These are phyloP conservation scores for Mesocentrotus franciscanus DNA, from an alignment of 53 echinoderm and acorn worm species.

Conservation along the genomic window DNA sequence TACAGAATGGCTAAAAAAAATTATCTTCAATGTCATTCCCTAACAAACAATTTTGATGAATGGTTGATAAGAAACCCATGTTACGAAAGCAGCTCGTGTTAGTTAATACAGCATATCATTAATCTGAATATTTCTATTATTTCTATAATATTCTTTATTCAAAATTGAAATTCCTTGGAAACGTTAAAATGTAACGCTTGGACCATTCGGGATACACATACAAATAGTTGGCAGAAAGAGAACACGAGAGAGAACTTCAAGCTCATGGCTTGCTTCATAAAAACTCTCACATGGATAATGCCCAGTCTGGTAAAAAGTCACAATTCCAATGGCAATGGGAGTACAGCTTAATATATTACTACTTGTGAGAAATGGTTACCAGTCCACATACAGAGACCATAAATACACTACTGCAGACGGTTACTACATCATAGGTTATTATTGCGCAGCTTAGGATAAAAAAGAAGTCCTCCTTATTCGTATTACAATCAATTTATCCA, in stretches of 20 bases:
- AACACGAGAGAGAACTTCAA: not conserved
- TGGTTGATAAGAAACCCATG: too few species aligned
- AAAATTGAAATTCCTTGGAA: too few species aligned
- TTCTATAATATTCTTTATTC: too few species aligned
- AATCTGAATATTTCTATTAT: too few species aligned
- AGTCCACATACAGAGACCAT: constrained; percentile 2
- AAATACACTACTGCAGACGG: not conserved
- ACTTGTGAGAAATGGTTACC: not conserved
- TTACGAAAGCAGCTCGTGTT: too few species aligned
- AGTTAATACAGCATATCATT: too few species aligned
- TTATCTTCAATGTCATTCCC: too few species aligned
- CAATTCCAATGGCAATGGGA: not conserved
- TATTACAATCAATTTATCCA: not conserved
- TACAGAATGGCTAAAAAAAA: too few species aligned
- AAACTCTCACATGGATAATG: not conserved
- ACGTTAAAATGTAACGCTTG: too few species aligned
- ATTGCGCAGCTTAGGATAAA: not conserved
- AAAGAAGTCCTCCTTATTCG: not conserved
- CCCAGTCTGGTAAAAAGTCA: constrained; percentile 33
- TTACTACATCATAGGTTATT: not conserved
- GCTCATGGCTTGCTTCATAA: not conserved
- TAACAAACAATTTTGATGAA: too few species aligned
- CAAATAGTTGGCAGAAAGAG: constrained; percentile 1
- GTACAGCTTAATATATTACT: not conserved
- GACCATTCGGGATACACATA: not conserved